Evolutionary conservation across 1,140 invertebrate species (phyloP), one percentile per base, ranked within the genome.

Genomic region (Drosophila busckii): DNA sequence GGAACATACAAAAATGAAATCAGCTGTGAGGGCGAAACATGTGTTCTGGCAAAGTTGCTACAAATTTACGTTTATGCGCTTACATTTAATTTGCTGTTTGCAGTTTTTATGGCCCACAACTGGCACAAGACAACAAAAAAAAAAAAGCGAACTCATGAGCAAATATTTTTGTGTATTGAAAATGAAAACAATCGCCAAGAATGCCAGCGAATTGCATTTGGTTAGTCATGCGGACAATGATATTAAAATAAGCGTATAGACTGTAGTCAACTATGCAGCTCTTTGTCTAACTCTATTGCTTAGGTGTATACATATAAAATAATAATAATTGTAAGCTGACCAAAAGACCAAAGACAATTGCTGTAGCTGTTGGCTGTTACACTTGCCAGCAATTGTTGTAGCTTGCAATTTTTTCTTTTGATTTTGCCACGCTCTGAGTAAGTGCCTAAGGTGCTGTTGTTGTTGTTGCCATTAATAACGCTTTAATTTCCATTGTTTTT

Each of bases 181-280:
- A 68, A 61, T 32, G 31, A 58, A 80, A 59, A 64, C 34, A 44
- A 60, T 44, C n/a, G n/a, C n/a, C n/a, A 70, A 76, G 68, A 80
- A 82, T 82, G 73, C 75, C 71, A 80, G 80, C 75, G 59, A 80
- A 80, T 80, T 80, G 75, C 73, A 80, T 82, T 80, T 80, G 73
- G 68, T 80, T 80, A 80, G 73, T 80, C 73, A 80, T 80, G 73
- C 73, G 73, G 75, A 50, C 80, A 76, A 80, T 80, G 80, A 78
- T 63, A 70, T 56, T 48, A 44, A 55, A 63, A 25, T 41, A 44
- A 26, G 46, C n/a, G 42, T 29, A 20, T 53, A 48, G 23, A 12
- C 15, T 37, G 23, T 28, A 20, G 15, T 26, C 26, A 28, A n/a
- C n/a, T n/a, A n/a, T n/a, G n/a, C n/a, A n/a, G n/a, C n/a, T n/a